Base-by-base conservation (phyloP, 2,888 invertebrate genomes). In the Ormyrus thymus region DNA sequence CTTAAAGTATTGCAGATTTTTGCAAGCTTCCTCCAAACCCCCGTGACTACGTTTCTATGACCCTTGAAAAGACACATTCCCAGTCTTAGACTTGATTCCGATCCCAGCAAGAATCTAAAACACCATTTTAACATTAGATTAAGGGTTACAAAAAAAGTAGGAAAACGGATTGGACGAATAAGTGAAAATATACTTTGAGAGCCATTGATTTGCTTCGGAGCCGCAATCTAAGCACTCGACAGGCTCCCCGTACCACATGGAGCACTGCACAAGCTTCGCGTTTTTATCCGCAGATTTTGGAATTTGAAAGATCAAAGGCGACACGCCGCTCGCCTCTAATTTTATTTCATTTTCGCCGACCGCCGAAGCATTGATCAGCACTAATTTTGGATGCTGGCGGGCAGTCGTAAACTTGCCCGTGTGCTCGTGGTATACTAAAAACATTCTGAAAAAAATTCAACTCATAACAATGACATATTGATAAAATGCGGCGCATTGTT, bases 221-320 rank as follows among this genome's bases (percentile, higher is more conserved):
- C 94, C 94, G 89, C 94, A 94, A 87, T 94, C 94, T 76, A 92
- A 86, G 56, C 92, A 91, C 64, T 90, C 85, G 0, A 92, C 87
- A 78, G 81, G 59, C 73, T 90, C 89, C 76, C 90, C 91, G 79
- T 83, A 86, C 87, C 89, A 90, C 84, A 90, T 85, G 7, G 81
- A 83, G 58, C 87, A 87, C 9, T 84, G 81, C 29, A 85, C 75
- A 50, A 81, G 76, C 82, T 80, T 77, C 9, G 76, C 43, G 46
- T 15, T 77, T 45, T 81, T 73, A 51, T 81, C 76, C 7, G 55
- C 15, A 45, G 71, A 51, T 53, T 86, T 84, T 0, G 92, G 91
- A 15, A 91, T 86, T 81, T 87, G 85, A 15, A 92, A 90, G 69
- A 89, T 88, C 43, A 92, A 82, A 9, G 88, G 86, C 43, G 90